phyloP scores from a whole-genome alignment of 2,797 vertebrate genomes.

The Acrossocheilus fasciatus region DNA sequence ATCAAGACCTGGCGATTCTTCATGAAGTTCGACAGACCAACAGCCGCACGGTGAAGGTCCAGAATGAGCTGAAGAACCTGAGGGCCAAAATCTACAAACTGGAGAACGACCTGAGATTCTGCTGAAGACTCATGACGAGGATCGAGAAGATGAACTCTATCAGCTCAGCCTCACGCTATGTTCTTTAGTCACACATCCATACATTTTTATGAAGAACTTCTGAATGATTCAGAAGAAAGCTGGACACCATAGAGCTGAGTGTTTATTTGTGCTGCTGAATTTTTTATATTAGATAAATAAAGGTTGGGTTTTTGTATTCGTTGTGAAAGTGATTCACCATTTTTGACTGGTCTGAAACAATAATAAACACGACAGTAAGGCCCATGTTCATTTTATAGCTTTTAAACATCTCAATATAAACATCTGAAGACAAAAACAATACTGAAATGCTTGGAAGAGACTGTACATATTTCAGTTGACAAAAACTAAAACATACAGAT shows the following conservation, averaged over 20 bases:
- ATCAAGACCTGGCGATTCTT: constrained; percentile 92
- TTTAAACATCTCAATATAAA: neutral
- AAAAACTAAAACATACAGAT: constrained; percentile 4
- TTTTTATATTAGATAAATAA: constrained; percentile 14
- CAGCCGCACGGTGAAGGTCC: constrained; percentile 86
- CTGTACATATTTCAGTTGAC: constrained; percentile 14
- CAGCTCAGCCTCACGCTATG: too few species aligned
- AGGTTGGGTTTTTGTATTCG: neutral
- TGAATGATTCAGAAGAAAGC: neutral
- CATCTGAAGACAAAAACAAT: constrained; percentile 47
- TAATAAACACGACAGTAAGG: neutral
- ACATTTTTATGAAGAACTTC: neutral
- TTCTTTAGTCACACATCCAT: neutral
- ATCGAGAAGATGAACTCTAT: neutral
- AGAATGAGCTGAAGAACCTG: constrained; percentile 89
- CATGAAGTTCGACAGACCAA: constrained; percentile 89
- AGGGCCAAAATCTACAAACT: constrained; percentile 92
- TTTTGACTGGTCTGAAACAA: neutral
- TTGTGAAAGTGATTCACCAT: neutral
- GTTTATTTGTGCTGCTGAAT: constrained; percentile 8
- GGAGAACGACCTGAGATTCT: constrained; percentile 88
- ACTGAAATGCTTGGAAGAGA: constrained; percentile 50
- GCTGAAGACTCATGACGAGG: constrained; percentile 67
- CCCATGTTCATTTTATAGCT: neutral
- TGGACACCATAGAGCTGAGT: neutral